phyloP scores from a whole-genome alignment of 2,888 invertebrate species.

The Argyra leucocephala region DNA sequence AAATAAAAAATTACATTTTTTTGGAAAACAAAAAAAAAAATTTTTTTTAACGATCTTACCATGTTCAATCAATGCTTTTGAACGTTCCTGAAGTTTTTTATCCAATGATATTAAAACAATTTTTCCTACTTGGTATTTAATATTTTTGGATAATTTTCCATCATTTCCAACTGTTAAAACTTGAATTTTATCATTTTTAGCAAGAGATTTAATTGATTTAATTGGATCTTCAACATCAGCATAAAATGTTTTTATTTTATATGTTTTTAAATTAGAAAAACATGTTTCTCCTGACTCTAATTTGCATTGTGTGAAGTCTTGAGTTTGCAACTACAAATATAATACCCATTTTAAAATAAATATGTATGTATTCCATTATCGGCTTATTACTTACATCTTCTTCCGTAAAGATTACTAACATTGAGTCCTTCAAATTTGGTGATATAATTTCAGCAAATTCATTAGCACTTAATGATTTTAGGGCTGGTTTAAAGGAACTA shows the following conservation, averaged over 20 bases:
- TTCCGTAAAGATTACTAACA: slow-evolving; percentile 46
- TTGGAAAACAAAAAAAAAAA: background rate
- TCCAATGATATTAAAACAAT: slow-evolving; percentile 50
- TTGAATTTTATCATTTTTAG: slow-evolving; percentile 38
- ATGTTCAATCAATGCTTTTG: slow-evolving; percentile 45
- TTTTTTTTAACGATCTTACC: slow-evolving; percentile 40
- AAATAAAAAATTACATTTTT: background rate
- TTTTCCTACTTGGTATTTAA: slow-evolving; percentile 43
- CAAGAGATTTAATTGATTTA: slow-evolving; percentile 47
- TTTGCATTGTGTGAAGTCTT: slow-evolving; percentile 44
- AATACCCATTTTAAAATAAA: slow-evolving; percentile 16
- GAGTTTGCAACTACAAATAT: slow-evolving; percentile 40
- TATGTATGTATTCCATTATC: background rate
- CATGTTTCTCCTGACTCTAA: slow-evolving; percentile 35
- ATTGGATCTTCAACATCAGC: slow-evolving; percentile 55
- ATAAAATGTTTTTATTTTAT: slow-evolving; percentile 46
- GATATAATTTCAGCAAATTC: slow-evolving; percentile 31
- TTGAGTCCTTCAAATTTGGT: slow-evolving; percentile 33
- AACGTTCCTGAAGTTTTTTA: slow-evolving; percentile 48
- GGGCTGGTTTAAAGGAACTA: slow-evolving; percentile 32
- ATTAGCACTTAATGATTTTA: slow-evolving; percentile 30
- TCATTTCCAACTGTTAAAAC: slow-evolving; percentile 25
- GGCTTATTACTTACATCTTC: slow-evolving; percentile 45
- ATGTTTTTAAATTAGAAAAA: slow-evolving; percentile 40
- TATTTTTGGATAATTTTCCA: slow-evolving; percentile 29